A percentile compares a stretch with the other conserved stretches of the same genome.
phyloP scores from a whole-genome alignment of 1,140 invertebrate species.

The Coenobita brevimanus region DNA sequence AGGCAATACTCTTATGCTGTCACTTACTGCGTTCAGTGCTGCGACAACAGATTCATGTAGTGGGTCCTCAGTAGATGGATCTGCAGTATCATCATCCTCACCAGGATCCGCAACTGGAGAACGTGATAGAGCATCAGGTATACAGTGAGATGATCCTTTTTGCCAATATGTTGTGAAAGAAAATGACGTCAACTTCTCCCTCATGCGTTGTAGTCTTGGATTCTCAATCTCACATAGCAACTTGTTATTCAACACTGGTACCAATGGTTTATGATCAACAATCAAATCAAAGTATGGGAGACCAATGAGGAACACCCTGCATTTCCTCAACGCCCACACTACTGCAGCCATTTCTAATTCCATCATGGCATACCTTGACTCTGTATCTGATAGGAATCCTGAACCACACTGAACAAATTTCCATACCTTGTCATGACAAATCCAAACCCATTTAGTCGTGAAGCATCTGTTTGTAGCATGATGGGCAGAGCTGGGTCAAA shows the following conservation, averaged over 20 bases:
- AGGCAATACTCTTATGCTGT: neutral
- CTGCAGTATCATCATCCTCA: constrained; percentile 12
- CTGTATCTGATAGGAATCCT: constrained; percentile 51
- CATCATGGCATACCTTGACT: constrained; percentile 53
- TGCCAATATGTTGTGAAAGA: constrained; percentile 51
- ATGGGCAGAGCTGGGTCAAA: neutral
- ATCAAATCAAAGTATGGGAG: constrained; percentile 45
- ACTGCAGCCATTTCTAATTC: constrained; percentile 44
- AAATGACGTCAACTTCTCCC: constrained; percentile 31
- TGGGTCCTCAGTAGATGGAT: neutral
- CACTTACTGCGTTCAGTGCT: neutral
- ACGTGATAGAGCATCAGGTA: constrained; percentile 40
- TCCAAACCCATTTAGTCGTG: neutral
- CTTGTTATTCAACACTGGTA: constrained; percentile 52
- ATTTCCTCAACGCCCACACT: neutral
- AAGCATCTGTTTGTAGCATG: neutral
- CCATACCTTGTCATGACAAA: constrained; percentile 11
- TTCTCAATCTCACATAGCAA: constrained; percentile 53
- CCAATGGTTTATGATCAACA: constrained; percentile 58
- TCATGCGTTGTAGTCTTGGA: constrained; percentile 60
- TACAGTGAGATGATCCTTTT: constrained; percentile 23
- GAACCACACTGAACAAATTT: constrained; percentile 32
- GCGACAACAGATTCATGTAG: neutral
- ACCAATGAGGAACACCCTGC: neutral
- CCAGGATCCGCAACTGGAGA: constrained; percentile 26